Conservation (phyloP, 2,113 vertebrate genomes). For the Lipophrys pholis region DNA sequence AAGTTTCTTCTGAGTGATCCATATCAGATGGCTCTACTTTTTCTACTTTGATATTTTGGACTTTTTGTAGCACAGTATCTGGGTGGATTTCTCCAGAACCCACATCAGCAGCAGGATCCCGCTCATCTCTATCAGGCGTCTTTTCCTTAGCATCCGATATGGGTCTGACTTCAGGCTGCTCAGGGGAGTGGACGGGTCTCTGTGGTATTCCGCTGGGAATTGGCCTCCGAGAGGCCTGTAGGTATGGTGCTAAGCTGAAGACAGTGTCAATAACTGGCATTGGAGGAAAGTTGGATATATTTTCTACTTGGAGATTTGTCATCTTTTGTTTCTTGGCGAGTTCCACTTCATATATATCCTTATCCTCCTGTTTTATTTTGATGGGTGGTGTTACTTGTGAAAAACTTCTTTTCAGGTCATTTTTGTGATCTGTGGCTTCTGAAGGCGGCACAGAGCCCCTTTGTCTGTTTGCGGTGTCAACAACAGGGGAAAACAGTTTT, state of each 20-base stretch:
- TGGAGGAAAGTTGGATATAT: slow-evolving; percentile 80
- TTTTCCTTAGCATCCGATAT: slow-evolving; percentile 46
- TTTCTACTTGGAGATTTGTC: background rate
- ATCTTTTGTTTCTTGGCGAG: slow-evolving; percentile 47
- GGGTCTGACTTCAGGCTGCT: slow-evolving; percentile 42
- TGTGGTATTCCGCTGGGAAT: slow-evolving; percentile 25
- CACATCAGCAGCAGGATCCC: slow-evolving; percentile 12
- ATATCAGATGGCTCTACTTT: slow-evolving; percentile 40
- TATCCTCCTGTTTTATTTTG: slow-evolving; percentile 59
- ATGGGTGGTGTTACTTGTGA: slow-evolving; percentile 45
- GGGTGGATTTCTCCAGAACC: slow-evolving; percentile 11
- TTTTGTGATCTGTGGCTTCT: slow-evolving; percentile 18
- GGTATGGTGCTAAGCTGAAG: slow-evolving; percentile 92
- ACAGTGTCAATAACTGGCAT: slow-evolving; percentile 96
- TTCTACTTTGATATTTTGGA: slow-evolving; percentile 70
- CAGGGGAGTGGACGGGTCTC: slow-evolving; percentile 11
- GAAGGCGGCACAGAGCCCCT: slow-evolving; percentile 12
- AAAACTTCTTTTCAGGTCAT: slow-evolving; percentile 44
- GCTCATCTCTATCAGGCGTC: slow-evolving; percentile 13
- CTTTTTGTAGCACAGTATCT: slow-evolving; percentile 1
- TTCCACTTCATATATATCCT: slow-evolving; percentile 58
- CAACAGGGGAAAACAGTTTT: slow-evolving; percentile 38
- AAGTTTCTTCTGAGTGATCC: background rate
- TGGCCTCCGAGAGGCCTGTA: slow-evolving; percentile 73
- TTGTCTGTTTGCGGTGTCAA: slow-evolving; percentile 17